Evolutionary conservation across 2,113 vertebrate genomes (phyloP).

Genomic region (Zapornia atra): DNA sequence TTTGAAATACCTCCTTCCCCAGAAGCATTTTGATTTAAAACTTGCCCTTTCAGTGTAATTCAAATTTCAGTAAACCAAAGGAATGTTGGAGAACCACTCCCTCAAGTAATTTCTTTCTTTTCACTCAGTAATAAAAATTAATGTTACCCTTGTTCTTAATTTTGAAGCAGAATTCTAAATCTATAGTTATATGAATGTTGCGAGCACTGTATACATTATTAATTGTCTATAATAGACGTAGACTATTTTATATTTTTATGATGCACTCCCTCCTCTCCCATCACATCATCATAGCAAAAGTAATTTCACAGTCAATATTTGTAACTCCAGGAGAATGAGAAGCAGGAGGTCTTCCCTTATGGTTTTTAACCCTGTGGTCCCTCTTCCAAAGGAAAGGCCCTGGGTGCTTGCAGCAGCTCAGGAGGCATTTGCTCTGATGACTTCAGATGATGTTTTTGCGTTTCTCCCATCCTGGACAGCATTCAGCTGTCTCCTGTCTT

Average conservation of each 20-base stretch:
- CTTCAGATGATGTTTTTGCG: not conserved
- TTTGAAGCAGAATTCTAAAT: not conserved
- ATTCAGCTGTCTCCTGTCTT: not conserved
- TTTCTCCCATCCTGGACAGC: not conserved
- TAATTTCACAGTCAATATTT: not conserved
- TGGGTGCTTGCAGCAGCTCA: not conserved
- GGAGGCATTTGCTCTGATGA: not conserved
- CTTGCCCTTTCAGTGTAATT: not conserved
- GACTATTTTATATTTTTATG: not conserved
- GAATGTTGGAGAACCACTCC: not conserved
- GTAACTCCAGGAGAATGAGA: not conserved
- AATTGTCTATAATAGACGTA: not conserved
- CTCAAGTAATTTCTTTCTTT: not conserved
- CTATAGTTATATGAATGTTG: not conserved
- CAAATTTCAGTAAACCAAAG: not conserved
- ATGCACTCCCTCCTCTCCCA: not conserved
- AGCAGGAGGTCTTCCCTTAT: not conserved
- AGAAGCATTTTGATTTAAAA: not conserved
- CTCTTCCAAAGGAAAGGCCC: not conserved
- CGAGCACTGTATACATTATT: slow-evolving; percentile 21
- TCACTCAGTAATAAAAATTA: not conserved
- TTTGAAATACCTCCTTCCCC: not conserved
- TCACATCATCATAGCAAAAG: not conserved
- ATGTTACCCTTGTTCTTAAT: not conserved
- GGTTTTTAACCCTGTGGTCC: not conserved